phyloP scores from a whole-genome alignment of 2,113 vertebrate species.

The Saccopteryx leptura region DNA sequence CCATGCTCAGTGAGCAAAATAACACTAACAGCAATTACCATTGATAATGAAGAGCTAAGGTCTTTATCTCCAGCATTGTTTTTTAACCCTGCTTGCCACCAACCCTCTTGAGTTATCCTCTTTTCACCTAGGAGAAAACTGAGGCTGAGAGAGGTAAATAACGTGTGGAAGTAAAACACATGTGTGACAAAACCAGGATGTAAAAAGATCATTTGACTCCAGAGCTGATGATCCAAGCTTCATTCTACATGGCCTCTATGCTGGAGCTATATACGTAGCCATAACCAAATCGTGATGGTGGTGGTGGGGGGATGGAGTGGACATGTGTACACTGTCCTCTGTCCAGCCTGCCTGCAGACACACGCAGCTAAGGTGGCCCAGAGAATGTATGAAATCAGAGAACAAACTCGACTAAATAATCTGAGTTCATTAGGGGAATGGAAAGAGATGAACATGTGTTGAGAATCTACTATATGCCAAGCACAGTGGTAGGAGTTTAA shows the following conservation, averaged over 20 bases:
- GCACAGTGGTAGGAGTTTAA: neutral
- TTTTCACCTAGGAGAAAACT: neutral
- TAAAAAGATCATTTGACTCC: neutral
- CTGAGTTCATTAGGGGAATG: neutral
- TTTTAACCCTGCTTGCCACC: too few relatives aligned
- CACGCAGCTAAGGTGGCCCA: neutral
- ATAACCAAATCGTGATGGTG: neutral
- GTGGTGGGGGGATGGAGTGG: fast-evolving
- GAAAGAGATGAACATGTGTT: neutral
- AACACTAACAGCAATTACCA: neutral
- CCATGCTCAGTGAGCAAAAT: neutral
- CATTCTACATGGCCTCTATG: fast-evolving
- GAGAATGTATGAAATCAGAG: neutral
- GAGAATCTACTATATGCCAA: neutral
- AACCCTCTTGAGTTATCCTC: neutral
- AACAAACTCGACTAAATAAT: neutral
- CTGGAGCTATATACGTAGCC: neutral
- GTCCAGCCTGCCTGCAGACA: neutral
- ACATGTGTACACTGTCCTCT: too few relatives aligned
- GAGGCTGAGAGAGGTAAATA: neutral
- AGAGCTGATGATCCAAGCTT: neutral
- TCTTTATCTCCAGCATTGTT: neutral
- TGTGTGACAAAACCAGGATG: neutral
- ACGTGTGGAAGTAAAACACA: neutral
- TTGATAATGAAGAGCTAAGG: neutral